Evolutionary conservation across 2,888 invertebrate genomes (phyloP).

Genomic region (Celastrina argiolus): DNA sequence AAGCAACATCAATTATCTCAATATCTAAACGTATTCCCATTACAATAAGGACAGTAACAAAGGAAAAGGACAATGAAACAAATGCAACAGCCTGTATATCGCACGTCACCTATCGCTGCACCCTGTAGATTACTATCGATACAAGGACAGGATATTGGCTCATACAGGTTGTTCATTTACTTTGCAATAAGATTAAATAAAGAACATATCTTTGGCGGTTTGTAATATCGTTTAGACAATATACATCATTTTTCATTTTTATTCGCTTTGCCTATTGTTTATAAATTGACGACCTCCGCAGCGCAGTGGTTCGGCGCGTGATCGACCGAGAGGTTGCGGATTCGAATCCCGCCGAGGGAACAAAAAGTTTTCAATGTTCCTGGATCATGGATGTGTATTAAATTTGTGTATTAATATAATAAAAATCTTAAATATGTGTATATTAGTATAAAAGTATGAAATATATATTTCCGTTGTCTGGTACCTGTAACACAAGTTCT

Average conservation of each 20-base stretch:
- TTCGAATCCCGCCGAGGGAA: no score
- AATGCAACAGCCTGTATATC: slow-evolving; percentile 23
- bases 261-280: no score
- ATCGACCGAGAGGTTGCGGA: no score
- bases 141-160: slow-evolving; percentile 43
- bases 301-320: no score
- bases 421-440: no score
- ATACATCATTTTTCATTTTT: background rate
- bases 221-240: background rate
- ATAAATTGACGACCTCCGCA: no score
- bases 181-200: background rate
- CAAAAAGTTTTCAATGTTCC: no score
- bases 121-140: slow-evolving; percentile 57
- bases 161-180: background rate
- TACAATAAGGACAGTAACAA: background rate
- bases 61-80: background rate
- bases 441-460: no score
- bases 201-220: background rate
- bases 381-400: no score
- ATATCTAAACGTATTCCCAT: background rate
- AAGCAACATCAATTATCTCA: background rate
- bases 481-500: no score
- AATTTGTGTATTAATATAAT: no score
- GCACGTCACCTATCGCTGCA: slow-evolving; percentile 54
- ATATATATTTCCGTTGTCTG: no score